These are phyloP conservation scores for Leptinotarsa texana DNA, from an alignment of 1,140 invertebrate species.

Conservation along the genomic window DNA sequence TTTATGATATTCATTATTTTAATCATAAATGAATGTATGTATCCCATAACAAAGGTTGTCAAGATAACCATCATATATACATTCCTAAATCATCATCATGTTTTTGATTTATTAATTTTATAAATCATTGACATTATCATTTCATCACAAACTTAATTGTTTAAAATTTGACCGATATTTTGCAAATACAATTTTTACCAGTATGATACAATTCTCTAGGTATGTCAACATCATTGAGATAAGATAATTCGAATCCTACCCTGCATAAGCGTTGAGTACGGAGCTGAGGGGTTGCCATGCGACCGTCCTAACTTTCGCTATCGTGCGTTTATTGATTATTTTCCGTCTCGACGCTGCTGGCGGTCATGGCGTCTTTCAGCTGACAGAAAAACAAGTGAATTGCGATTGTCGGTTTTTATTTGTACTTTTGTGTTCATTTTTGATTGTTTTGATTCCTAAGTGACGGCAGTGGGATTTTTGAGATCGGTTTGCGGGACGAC, in stretches of 20 bases:
- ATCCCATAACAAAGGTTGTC: too few relatives aligned
- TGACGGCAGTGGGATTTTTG: not conserved
- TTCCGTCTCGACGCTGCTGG: slow-evolving; percentile 53
- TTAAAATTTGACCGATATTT: too few relatives aligned
- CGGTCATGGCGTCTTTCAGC: slow-evolving; percentile 55
- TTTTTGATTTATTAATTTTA: too few relatives aligned
- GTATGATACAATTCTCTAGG: not conserved
- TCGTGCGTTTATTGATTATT: slow-evolving; percentile 56
- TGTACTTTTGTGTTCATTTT: slow-evolving; percentile 44
- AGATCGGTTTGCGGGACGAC: slow-evolving; percentile 38
- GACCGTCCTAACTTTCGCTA: slow-evolving; percentile 50
- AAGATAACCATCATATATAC: too few relatives aligned
- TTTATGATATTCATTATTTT: too few relatives aligned
- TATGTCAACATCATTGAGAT: not conserved
- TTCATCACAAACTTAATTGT: too few relatives aligned
- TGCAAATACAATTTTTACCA: too few relatives aligned
- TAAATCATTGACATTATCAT: too few relatives aligned
- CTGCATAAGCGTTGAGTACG: slow-evolving; percentile 16
- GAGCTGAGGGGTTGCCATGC: slow-evolving; percentile 40
- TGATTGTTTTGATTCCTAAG: not conserved
- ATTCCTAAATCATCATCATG: too few relatives aligned
- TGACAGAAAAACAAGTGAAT: slow-evolving; percentile 53
- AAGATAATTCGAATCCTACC: slow-evolving; percentile 3
- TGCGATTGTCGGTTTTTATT: slow-evolving; percentile 44
- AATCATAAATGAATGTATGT: too few relatives aligned